Conservation (phyloP, 2,797 vertebrate species). For the Sebastes matsubarae region DNA sequence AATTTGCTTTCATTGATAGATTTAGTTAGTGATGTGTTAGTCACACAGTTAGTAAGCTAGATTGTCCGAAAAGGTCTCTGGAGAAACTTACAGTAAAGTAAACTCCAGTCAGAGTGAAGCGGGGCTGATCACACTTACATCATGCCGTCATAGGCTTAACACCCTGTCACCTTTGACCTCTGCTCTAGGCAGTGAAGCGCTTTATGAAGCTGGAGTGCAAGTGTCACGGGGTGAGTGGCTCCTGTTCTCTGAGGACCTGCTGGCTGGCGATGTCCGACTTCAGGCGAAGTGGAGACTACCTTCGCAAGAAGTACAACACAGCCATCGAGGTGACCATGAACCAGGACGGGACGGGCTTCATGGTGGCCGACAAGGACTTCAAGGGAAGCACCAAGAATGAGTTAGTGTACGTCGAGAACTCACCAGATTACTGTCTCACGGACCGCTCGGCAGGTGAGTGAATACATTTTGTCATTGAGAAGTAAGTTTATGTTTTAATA, state of each 20-base stretch:
- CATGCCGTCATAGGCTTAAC: conserved; percentile 51
- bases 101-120: background rate
- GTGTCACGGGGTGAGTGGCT: conserved; percentile 97
- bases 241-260: conserved; percentile 96
- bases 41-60: background rate
- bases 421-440: conserved; percentile 95
- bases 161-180: conserved; percentile 69
- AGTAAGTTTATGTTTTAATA: background rate
- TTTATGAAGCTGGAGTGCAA: conserved; percentile 99
- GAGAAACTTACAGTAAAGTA: background rate
- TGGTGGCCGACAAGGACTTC: conserved; percentile 91
- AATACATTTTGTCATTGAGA: background rate
- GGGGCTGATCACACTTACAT: conserved; percentile 36
- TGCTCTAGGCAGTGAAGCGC: conserved; percentile 92
- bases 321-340: conserved; percentile 97
- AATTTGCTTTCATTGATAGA: background rate
- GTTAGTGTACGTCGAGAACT: conserved; percentile 97
- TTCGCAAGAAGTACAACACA: conserved; percentile 93
- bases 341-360: conserved; percentile 95
- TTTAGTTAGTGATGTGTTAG: background rate
- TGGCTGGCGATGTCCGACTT: conserved; percentile 98
- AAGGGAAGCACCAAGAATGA: conserved; percentile 93
- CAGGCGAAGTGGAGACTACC: conserved; percentile 92
- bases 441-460: conserved; percentile 91
- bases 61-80: background rate